These are phyloP conservation scores for Melieria crassipennis DNA, from an alignment of 2,888 invertebrate genomes.

Conservation along the genomic window DNA sequence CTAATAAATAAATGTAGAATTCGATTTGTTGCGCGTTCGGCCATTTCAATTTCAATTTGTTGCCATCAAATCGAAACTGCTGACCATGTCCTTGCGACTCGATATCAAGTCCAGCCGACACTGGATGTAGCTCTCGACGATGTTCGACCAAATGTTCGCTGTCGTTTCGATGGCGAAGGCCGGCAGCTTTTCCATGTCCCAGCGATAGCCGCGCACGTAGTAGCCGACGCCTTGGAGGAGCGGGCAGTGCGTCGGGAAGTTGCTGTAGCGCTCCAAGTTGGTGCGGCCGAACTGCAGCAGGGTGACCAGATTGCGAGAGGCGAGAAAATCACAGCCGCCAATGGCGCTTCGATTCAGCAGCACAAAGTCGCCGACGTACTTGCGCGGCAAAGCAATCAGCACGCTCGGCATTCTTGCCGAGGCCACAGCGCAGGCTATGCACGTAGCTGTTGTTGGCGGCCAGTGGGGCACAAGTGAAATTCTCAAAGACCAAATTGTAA, in stretches of 20 bases:
- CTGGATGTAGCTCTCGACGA: conserved; percentile 4
- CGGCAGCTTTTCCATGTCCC: conserved; percentile 40
- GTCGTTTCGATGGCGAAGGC: conserved; percentile 36
- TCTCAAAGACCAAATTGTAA: conserved; percentile 22
- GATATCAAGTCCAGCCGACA: conserved; percentile 7
- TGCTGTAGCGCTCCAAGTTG: conserved; percentile 36
- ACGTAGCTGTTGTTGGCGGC: background rate
- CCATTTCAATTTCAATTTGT: background rate
- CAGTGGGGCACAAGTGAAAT: conserved; percentile 23
- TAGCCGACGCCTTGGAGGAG: conserved; percentile 34
- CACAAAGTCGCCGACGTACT: conserved; percentile 8
- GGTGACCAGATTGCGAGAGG: conserved; percentile 42
- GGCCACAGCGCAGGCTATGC: conserved; percentile 31
- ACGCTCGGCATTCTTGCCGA: conserved; percentile 38
- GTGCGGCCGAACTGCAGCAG: conserved; percentile 39
- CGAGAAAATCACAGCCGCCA: conserved; percentile 42
- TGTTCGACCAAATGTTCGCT: background rate
- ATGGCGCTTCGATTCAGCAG: conserved; percentile 39
- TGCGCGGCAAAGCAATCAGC: conserved; percentile 38
- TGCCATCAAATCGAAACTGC: too few species aligned
- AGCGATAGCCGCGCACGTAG: conserved; percentile 41
- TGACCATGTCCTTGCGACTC: background rate
- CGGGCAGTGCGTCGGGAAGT: conserved; percentile 37
- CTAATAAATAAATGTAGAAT: background rate
- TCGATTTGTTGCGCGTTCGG: background rate